A percentile compares a stretch with the other conserved stretches of the same genome.
Evolutionary conservation across 2,113 vertebrate genomes (phyloP).

Genomic region (Thymallus thymallus): DNA sequence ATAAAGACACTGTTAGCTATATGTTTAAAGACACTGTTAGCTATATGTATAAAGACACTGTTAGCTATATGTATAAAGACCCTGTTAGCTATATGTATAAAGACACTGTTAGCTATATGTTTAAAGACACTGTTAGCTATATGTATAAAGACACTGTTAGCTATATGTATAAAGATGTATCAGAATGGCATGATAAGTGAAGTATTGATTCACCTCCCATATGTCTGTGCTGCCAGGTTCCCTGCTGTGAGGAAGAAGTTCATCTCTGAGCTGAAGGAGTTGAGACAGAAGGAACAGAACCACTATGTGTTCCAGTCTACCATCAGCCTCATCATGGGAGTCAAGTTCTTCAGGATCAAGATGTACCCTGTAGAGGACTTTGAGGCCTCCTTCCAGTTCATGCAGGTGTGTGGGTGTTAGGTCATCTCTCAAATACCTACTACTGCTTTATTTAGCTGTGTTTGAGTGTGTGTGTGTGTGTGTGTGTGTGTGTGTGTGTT

Average conservation of each 20-base stretch:
- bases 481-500: too few species aligned
- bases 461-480: background rate
- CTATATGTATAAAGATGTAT: too few species aligned
- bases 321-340: slow-evolving; percentile 98
- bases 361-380: slow-evolving; percentile 99
- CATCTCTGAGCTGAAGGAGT: slow-evolving; percentile 92
- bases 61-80: too few species aligned
- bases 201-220: background rate
- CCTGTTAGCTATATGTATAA: too few species aligned
- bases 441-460: background rate
- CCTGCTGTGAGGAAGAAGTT: slow-evolving; percentile 98
- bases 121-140: too few species aligned
- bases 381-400: slow-evolving; percentile 98
- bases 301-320: slow-evolving; percentile 91
- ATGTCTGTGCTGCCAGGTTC: slow-evolving; percentile 75
- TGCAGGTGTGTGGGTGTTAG: slow-evolving; percentile 82
- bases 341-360: slow-evolving; percentile 99
- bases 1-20: too few species aligned
- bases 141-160: too few species aligned
- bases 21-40: too few species aligned
- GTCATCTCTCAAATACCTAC: too few species aligned
- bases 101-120: too few species aligned
- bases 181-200: too few species aligned
- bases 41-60: too few species aligned
- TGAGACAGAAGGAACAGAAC: slow-evolving; percentile 93